phyloP scores from a whole-genome alignment of 2,888 invertebrate species.

The Drosophila emarginata region DNA sequence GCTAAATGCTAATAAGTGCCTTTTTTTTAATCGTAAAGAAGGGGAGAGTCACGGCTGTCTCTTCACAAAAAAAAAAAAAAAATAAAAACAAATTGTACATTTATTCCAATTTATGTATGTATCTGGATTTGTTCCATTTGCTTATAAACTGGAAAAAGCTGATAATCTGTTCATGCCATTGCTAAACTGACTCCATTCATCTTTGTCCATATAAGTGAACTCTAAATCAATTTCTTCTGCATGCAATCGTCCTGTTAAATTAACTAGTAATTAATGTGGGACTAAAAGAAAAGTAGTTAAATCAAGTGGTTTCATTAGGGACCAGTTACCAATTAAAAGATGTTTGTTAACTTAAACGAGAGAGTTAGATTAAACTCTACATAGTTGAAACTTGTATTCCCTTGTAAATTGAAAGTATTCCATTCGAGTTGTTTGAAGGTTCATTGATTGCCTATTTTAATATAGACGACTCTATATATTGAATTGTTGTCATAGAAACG shows the following conservation, averaged over 20 bases:
- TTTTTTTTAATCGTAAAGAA: conserved; percentile 10
- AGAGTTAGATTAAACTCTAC: no score
- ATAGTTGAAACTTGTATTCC: no score
- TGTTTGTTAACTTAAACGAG: background rate
- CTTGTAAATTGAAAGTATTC: no score
- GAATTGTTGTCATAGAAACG: no score
- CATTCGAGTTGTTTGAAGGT: background rate
- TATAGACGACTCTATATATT: no score
- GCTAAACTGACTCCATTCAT: background rate
- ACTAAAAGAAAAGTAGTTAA: background rate
- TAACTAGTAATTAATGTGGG: background rate
- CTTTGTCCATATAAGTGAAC: background rate
- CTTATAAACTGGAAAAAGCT: background rate
- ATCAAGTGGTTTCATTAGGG: background rate
- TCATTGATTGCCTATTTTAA: no score
- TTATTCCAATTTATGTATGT: background rate
- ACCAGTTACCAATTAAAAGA: background rate
- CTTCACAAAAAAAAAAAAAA: background rate
- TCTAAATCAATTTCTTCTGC: background rate
- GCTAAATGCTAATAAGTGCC: conserved; percentile 29
- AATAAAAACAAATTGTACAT: background rate
- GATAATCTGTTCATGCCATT: background rate
- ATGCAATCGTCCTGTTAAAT: background rate
- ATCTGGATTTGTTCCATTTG: background rate
- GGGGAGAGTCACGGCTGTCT: background rate